A percentile compares a stretch with the other conserved stretches of the same genome.
phyloP scores from a whole-genome alignment of 2,797 vertebrate species.

The Avahi laniger region DNA sequence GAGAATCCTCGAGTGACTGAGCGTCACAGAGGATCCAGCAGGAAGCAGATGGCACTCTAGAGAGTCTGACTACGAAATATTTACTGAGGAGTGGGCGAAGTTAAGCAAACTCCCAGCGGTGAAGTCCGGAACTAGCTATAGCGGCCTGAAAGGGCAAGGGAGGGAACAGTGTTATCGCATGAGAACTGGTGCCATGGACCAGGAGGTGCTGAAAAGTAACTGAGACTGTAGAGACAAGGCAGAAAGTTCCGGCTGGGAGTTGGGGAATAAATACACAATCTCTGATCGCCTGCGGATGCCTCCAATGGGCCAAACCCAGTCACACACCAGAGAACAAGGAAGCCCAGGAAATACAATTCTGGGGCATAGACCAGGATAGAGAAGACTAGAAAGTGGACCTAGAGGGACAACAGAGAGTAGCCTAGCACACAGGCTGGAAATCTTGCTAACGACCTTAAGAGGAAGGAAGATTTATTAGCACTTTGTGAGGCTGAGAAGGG shows the following conservation, averaged over 20 bases:
- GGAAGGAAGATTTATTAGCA: neutral
- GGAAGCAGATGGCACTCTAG: conserved; percentile 2
- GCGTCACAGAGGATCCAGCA: neutral
- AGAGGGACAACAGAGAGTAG: neutral
- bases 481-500: neutral
- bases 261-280: neutral
- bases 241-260: neutral
- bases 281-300: neutral
- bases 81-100: neutral
- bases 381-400: neutral
- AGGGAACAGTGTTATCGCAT: neutral
- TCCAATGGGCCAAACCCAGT: neutral
- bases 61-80: conserved; percentile 33
- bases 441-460: neutral
- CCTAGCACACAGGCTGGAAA: neutral
- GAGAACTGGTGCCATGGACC: neutral
- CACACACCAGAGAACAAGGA: neutral
- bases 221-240: neutral
- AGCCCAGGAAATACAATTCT: neutral
- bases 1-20: neutral
- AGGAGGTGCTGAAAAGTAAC: neutral
- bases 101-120: neutral
- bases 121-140: neutral
- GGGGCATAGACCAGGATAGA: neutral
- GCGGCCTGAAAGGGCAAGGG: neutral